These are phyloP conservation scores for Erethizon dorsatum DNA, from an alignment of 2,797 vertebrate species.

Conservation along the genomic window DNA sequence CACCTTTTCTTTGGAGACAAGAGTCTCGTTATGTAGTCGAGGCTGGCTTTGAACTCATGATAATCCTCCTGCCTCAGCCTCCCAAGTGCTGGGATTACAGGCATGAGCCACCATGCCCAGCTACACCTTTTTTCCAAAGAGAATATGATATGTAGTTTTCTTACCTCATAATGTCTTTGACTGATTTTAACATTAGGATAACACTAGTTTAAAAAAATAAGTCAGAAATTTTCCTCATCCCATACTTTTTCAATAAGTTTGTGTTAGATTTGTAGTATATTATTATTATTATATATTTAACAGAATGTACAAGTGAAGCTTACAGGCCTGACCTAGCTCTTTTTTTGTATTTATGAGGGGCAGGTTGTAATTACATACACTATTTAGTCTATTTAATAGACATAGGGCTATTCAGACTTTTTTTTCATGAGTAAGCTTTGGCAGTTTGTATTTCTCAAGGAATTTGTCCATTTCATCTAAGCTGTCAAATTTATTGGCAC, in stretches of 20 bases:
- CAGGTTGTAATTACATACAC: not conserved
- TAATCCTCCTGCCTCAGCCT: too few relatives aligned
- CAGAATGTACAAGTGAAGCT: not conserved
- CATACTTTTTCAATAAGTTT: not conserved
- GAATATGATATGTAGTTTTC: slow-evolving; percentile 5
- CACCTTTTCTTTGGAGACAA: not conserved
- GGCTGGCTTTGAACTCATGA: too few relatives aligned
- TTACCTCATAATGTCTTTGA: not conserved
- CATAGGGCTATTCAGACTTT: not conserved
- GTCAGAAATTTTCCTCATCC: not conserved
- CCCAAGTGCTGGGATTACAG: too few relatives aligned
- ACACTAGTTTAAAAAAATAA: not conserved
- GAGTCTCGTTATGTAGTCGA: too few relatives aligned
- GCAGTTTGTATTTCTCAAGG: not conserved
- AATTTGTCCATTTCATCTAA: slow-evolving; percentile 27
- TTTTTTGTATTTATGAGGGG: not conserved
- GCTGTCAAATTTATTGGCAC: not conserved
- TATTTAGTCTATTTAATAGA: slow-evolving; percentile 2
- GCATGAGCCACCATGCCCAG: too few relatives aligned
- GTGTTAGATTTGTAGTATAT: not conserved
- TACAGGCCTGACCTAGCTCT: not conserved
- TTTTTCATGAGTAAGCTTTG: not conserved
- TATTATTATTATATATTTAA: not conserved
- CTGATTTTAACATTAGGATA: not conserved
- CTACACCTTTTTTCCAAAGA: not conserved